Evolutionary conservation across 2,113 vertebrate species (phyloP).

Genomic region (Lepus timidus): DNA sequence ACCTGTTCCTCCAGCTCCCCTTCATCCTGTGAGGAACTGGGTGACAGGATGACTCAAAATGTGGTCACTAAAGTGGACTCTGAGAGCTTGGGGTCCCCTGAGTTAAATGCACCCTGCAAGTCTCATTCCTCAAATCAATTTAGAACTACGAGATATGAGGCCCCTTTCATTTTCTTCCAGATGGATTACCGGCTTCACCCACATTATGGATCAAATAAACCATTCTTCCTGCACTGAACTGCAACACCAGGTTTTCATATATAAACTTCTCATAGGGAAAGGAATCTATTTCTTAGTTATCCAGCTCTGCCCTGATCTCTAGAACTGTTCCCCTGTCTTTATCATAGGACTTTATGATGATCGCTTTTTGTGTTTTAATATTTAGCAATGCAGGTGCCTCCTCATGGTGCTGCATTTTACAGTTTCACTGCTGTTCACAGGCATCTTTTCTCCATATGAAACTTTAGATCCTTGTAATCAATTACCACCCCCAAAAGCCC

Average conservation of each 20-base stretch:
- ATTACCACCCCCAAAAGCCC: not conserved
- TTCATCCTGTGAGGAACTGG: not conserved
- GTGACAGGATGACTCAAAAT: not conserved
- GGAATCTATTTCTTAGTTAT: conserved; percentile 32
- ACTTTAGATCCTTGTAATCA: conserved; percentile 14
- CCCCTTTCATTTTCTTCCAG: conserved; percentile 4
- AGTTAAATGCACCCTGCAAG: not conserved
- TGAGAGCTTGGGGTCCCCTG: not conserved
- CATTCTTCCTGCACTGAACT: not conserved
- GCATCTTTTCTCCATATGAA: not conserved
- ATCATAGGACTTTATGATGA: not conserved
- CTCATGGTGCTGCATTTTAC: not conserved
- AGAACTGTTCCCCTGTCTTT: not conserved
- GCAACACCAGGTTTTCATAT: conserved; percentile 20
- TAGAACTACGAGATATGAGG: not conserved
- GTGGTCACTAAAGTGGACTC: not conserved
- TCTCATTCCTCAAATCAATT: not conserved
- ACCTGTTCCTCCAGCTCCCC: not conserved
- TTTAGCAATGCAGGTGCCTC: not conserved
- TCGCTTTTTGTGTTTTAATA: not conserved
- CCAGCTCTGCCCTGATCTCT: conserved; percentile 23
- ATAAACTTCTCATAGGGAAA: not conserved
- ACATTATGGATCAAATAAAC: conserved; percentile 45
- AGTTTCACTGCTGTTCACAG: not conserved
- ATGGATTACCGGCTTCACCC: not conserved